phyloP scores from a whole-genome alignment of 2,888 invertebrate genomes.

The Saturnia pavonia region DNA sequence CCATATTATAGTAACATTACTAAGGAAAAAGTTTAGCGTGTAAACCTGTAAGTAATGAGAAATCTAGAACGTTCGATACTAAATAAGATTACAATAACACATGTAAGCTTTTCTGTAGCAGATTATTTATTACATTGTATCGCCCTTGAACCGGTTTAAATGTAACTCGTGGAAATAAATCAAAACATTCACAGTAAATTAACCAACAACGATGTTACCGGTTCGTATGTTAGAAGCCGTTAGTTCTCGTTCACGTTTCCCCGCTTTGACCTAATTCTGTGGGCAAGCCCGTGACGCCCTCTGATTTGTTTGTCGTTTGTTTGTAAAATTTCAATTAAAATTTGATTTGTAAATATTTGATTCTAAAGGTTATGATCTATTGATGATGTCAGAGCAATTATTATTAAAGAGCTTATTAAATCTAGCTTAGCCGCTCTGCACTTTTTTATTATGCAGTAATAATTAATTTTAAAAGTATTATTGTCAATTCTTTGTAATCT shows the following conservation, averaged over 20 bases:
- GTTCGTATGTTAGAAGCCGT: slow-evolving; percentile 12
- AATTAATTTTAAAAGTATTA: too few relatives aligned
- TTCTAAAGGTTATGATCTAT: background rate
- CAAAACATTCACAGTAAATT: slow-evolving; percentile 11
- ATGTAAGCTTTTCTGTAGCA: background rate
- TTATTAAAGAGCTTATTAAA: too few relatives aligned
- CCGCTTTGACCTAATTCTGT: slow-evolving; percentile 46
- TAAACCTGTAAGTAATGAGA: background rate
- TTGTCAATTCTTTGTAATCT: too few relatives aligned
- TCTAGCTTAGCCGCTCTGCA: too few relatives aligned
- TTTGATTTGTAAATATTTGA: background rate
- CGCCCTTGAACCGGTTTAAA: slow-evolving; percentile 13
- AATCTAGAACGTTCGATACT: background rate
- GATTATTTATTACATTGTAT: slow-evolving; percentile 2
- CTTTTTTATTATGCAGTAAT: too few relatives aligned
- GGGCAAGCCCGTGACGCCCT: slow-evolving; percentile 38
- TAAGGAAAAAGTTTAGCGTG: too few relatives aligned
- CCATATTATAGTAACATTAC: too few relatives aligned
- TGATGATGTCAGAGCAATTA: too few relatives aligned
- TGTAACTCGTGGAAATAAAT: slow-evolving; percentile 8
- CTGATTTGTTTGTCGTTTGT: slow-evolving; percentile 26
- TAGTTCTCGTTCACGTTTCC: slow-evolving; percentile 5
- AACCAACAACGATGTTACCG: background rate
- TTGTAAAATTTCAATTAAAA: slow-evolving; percentile 12
- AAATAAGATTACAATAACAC: slow-evolving; percentile 2